Percentiles rank a stretch among this genome's conserved stretches.
Conservation (phyloP, 2,888 invertebrate species). For the Oegoconia quadripuncta region DNA sequence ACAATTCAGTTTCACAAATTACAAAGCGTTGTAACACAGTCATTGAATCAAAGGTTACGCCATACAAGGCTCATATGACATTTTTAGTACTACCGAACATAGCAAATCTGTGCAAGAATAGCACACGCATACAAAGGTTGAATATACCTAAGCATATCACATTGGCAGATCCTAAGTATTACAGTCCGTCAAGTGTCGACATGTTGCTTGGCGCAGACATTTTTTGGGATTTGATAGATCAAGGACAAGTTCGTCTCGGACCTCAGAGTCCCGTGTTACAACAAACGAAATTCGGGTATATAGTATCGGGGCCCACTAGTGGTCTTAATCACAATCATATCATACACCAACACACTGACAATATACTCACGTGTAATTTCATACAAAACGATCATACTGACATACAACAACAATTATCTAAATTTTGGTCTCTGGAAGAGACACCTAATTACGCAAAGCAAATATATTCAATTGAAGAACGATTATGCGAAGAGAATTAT, state of each 20-base stretch:
- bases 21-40: neutral
- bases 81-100: no score
- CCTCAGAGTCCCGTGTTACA: slow-evolving; percentile 13
- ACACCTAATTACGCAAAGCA: slow-evolving; percentile 1
- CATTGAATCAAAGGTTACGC: no score
- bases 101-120: no score
- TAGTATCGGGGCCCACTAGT: slow-evolving; percentile 14
- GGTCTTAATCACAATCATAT: neutral
- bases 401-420: slow-evolving; percentile 6
- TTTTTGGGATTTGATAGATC: slow-evolving; percentile 15
- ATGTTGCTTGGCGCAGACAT: slow-evolving; percentile 16
- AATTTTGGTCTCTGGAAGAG: slow-evolving; percentile 20
- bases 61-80: no score
- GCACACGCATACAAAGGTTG: neutral
- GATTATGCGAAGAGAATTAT: slow-evolving; percentile 6
- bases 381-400: neutral
- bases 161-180: neutral
- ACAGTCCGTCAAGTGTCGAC: slow-evolving; percentile 10
- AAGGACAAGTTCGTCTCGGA: slow-evolving; percentile 9
- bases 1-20: neutral
- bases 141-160: neutral
- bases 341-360: no score
- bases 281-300: slow-evolving; percentile 14
- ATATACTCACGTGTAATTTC: no score
- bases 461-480: neutral